Evolutionary conservation across 2,888 invertebrate species (phyloP).

Genomic region (Philopedon plagiatum): DNA sequence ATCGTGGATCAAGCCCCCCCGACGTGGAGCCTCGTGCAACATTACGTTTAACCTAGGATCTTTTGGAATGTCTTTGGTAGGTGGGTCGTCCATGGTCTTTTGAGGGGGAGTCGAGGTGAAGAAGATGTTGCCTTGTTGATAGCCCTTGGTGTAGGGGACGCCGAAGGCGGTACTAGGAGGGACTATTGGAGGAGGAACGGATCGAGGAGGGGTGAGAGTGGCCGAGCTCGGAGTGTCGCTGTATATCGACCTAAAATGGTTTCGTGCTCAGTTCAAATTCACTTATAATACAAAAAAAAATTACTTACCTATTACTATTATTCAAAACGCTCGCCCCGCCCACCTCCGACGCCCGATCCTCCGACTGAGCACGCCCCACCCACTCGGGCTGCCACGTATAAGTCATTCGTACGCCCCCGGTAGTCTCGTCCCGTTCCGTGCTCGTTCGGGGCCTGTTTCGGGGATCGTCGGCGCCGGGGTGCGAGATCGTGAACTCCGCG

Average conservation of each 20-base stretch:
- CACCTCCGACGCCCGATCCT: slow-evolving; percentile 21
- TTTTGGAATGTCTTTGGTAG: slow-evolving; percentile 55
- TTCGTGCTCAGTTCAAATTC: neutral
- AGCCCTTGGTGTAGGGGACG: slow-evolving; percentile 59
- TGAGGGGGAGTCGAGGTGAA: slow-evolving; percentile 71
- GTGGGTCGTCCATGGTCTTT: slow-evolving; percentile 43
- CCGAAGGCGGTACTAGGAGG: slow-evolving; percentile 48
- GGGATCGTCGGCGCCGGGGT: slow-evolving; percentile 67
- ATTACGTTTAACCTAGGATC: slow-evolving; percentile 60
- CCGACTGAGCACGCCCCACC: slow-evolving; percentile 43
- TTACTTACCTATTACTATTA: slow-evolving; percentile 45
- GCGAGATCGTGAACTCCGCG: slow-evolving; percentile 78
- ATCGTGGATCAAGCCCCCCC: slow-evolving; percentile 38
- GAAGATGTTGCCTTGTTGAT: slow-evolving; percentile 71
- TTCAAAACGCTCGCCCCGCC: slow-evolving; percentile 25
- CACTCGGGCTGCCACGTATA: slow-evolving; percentile 67
- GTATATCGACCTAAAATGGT: slow-evolving; percentile 36
- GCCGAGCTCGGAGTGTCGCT: slow-evolving; percentile 37
- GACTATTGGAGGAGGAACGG: slow-evolving; percentile 39
- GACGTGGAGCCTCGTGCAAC: slow-evolving; percentile 11
- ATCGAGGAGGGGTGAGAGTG: slow-evolving; percentile 30
- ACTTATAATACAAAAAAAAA: neutral
- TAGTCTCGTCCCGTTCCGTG: slow-evolving; percentile 68
- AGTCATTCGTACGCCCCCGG: slow-evolving; percentile 71
- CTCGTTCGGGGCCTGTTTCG: slow-evolving; percentile 65